Evolutionary conservation across 2,888 invertebrate species (phyloP), one percentile per base, ranked within the genome.

Genomic region (Linnaemya tessellans): DNA sequence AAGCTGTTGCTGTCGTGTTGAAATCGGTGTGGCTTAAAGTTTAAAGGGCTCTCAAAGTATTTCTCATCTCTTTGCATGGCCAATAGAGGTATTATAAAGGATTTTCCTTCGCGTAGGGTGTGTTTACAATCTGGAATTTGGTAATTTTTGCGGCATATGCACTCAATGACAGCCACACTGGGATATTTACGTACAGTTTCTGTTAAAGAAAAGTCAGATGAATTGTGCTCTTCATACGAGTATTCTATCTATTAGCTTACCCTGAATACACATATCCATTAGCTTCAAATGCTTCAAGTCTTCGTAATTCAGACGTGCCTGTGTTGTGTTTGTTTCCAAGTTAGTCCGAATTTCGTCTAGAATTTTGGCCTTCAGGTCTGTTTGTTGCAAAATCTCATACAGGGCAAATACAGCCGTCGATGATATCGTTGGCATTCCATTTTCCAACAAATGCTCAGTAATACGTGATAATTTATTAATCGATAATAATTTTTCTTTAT

Each of bases 11-110:
- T 88, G 13, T 88, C 88, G 3, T 91, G 89, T 3, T 88, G 82
- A 87, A 93, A 93, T n/a, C 93, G 88, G 43, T 93, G 90, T 0
- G 93, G 93, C 56, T 92, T 91, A 84, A 93, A 93, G 71, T 90
- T 90, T 51, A 91, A 79, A 10, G 94, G 93, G 56, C 93, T 90
- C 0, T 90, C 90, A 80, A 92, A 93, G 81, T 92, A 89, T 30
- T 90, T 88, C 18, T 90, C 90, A 88, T 93, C 93, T 1, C 92
- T 88, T 64, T 93, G 93, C 20, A 93, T 90, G 67, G 92, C 92
- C 84, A 91, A 80, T 9, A 92, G 86, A 0, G 93, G 91, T 64
- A 93, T 91, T 70, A 92, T 89, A 41, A 93, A 86, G 0, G 90
- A 88, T 35, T 91, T 92, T 11, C 92, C 93, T 86, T 92, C 91